Base-by-base conservation (phyloP, 2,888 invertebrate genomes). In the Nebria salina region DNA sequence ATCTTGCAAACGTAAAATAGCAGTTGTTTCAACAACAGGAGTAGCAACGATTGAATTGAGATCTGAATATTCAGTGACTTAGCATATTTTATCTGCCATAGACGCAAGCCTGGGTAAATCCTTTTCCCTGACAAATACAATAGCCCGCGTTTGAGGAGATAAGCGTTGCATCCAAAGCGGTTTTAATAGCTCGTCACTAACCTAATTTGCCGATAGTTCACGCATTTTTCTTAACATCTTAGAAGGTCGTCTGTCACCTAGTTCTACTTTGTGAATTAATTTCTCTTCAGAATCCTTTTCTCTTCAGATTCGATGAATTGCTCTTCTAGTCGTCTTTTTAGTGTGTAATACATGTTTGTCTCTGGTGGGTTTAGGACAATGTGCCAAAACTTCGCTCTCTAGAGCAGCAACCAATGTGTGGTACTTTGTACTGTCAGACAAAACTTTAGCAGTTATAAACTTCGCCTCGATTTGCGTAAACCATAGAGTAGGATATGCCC, bases 391-490 rank as follows among this genome's bases (percentile, higher is more conserved):
- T 20, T 83, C 83, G 41, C 83, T 81, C 15, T 86, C 85, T 9
- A 86, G 82, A n/a, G 83, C 82, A 20, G 84, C 83, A 8, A 86
- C 83, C 6, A 86, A 83, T 3, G 83, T 82, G 75, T 85, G 83
- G 73, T 83, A 85, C 75, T 85, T 84, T 6, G 84, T 84, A 25
- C 43, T 72, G 74, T 86, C 85, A 9, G 76, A 42, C 8, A 81
- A 82, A 68, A 84, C 83, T n/a, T 83, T 81, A 64, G 54, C 34
- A 26, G 64, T 76, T 11, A 72, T 64, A 77, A 85, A 85, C 43
- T 84, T 83, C 6, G 84, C 82, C 65, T 86, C 85, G 8, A 86
- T 81, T 81, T 86, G 86, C 1, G 74, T 54, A 65, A 86, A 83
- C 85, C 85, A 86, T 26, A 86, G 76, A 65, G 78, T 79, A 8